A percentile compares a stretch with the other conserved stretches of the same genome.
Conservation (phyloP, 2,888 invertebrate genomes). For the Eupeodes luniger region DNA sequence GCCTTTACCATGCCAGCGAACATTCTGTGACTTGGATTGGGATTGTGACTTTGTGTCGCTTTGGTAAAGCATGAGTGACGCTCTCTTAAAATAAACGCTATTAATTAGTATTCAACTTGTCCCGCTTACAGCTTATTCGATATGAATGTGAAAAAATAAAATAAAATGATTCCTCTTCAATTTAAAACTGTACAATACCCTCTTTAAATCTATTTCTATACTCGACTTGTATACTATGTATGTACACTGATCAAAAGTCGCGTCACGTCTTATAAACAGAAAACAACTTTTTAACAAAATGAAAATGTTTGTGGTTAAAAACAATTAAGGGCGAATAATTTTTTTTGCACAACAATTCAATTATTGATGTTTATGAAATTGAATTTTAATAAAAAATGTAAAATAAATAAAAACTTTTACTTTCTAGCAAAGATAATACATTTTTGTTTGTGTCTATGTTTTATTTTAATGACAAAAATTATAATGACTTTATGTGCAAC, state of each 20-base stretch:
- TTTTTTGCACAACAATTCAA: constrained; percentile 1
- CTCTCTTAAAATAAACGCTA: constrained; percentile 47
- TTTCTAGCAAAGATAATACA: not conserved
- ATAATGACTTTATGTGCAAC: no score
- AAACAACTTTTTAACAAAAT: not conserved
- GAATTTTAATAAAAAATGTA: not conserved
- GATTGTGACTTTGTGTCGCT: not conserved
- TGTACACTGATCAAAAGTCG: constrained; percentile 1
- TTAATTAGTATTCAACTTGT: constrained; percentile 63
- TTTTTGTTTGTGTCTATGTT: no score
- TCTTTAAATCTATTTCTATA: not conserved
- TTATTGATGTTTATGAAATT: not conserved
- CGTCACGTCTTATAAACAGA: constrained; percentile 26
- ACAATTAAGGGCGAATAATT: constrained; percentile 5
- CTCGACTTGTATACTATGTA: no score
- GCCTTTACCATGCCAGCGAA: not conserved
- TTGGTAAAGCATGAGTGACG: constrained; percentile 37
- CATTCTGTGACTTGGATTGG: not conserved
- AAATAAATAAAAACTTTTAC: not conserved
- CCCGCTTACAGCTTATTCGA: constrained; percentile 6
- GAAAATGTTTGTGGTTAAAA: not conserved
- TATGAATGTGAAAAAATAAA: constrained; percentile 49
- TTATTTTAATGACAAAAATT: no score
- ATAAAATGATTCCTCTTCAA: constrained; percentile 41
- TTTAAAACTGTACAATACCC: constrained; percentile 22